Evolutionary conservation across 2,888 invertebrate genomes (phyloP).

Genomic region (Prosopocoilus inquinatus): DNA sequence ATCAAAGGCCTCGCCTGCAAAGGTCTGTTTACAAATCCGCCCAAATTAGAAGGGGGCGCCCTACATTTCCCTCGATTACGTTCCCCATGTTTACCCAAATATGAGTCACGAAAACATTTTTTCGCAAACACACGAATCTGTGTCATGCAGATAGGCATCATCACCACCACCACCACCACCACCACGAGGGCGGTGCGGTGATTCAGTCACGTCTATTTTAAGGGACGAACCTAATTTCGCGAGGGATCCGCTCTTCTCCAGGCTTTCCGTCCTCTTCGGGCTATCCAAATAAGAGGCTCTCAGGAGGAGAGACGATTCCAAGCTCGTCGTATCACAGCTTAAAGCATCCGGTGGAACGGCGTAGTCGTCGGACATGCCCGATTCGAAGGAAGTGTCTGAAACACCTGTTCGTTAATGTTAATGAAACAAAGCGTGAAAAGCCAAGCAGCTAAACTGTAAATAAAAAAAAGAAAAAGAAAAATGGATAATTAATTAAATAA

Average conservation of each 20-base stretch:
- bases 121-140: background rate
- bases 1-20: too few relatives aligned
- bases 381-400: conserved; percentile 87
- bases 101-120: background rate
- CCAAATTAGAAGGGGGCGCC: too few relatives aligned
- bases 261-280: conserved; percentile 67
- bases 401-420: conserved; percentile 52
- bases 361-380: conserved; percentile 94
- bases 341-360: conserved; percentile 94
- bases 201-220: background rate
- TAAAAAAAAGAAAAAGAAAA: conserved; percentile 27
- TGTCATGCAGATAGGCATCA: background rate
- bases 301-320: conserved; percentile 73
- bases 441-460: conserved; percentile 25
- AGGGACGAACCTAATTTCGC: conserved; percentile 46
- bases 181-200: too few relatives aligned
- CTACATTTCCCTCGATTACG: too few relatives aligned
- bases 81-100: too few relatives aligned
- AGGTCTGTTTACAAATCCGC: too few relatives aligned
- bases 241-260: conserved; percentile 69
- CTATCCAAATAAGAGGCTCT: conserved; percentile 59
- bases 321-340: conserved; percentile 73
- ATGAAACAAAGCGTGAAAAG: conserved; percentile 29
- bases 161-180: too few relatives aligned
- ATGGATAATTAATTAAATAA: conserved; percentile 22